phyloP scores from a whole-genome alignment of 2,888 invertebrate species.

The Chloroclysta siterata region DNA sequence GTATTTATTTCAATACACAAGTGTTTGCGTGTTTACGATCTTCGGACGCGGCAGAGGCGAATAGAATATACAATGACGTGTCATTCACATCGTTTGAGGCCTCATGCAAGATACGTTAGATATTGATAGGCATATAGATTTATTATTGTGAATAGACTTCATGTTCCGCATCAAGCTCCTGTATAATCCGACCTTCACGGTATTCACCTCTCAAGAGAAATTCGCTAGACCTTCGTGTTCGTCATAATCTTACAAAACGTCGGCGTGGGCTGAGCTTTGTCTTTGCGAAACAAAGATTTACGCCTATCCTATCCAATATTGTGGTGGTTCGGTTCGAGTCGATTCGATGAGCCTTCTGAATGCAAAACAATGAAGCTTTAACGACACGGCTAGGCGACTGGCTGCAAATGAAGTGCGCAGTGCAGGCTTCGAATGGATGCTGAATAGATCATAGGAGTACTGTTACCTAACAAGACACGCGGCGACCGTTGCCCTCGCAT shows the following conservation, averaged over 20 bases:
- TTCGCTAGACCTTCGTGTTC: conserved; percentile 29
- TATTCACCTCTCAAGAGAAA: conserved; percentile 44
- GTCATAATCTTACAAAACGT: conserved; percentile 40
- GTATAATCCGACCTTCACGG: conserved; percentile 57
- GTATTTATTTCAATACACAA: conserved; percentile 72
- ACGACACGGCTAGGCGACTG: conserved; percentile 28
- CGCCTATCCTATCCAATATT: conserved; percentile 8
- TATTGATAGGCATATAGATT: conserved; percentile 40
- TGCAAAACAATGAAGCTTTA: conserved; percentile 36
- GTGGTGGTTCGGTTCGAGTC: neutral
- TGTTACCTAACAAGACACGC: conserved; percentile 56
- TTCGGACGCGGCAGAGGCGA: conserved; percentile 73
- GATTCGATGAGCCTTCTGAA: conserved; percentile 23
- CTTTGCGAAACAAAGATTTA: conserved; percentile 37
- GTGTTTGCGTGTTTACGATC: conserved; percentile 79
- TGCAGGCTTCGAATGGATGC: conserved; percentile 35
- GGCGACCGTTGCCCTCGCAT: conserved; percentile 42
- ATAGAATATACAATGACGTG: conserved; percentile 82
- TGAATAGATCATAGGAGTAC: conserved; percentile 58
- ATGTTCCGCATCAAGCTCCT: conserved; percentile 63
- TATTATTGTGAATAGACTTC: conserved; percentile 70
- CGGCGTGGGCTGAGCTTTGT: conserved; percentile 35
- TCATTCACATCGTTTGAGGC: conserved; percentile 81
- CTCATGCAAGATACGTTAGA: conserved; percentile 68
- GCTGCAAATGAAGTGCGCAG: conserved; percentile 24